These are phyloP conservation scores for Amphiprion percula DNA, from an alignment of 2,113 vertebrate genomes.

Conservation along the genomic window DNA sequence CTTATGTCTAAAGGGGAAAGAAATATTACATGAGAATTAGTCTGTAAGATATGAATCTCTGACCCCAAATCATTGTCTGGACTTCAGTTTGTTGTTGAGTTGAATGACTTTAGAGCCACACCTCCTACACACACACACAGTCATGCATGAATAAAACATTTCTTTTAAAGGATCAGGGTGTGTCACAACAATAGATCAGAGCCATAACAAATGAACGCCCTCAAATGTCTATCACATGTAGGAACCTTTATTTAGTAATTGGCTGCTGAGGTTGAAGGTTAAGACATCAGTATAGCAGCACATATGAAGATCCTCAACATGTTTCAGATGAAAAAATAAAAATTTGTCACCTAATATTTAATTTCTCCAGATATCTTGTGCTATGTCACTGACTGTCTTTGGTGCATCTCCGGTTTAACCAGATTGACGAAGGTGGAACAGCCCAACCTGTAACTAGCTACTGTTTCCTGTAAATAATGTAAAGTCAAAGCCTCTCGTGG, in stretches of 20 bases:
- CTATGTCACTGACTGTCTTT: too few relatives aligned
- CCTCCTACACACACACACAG: conserved; percentile 50
- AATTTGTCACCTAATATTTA: too few relatives aligned
- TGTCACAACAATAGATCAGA: conserved; percentile 65
- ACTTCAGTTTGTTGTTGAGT: conserved; percentile 26
- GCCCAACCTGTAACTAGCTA: too few relatives aligned
- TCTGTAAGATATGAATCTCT: conserved; percentile 6
- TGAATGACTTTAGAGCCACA: conserved; percentile 50
- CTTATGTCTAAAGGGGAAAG: conserved; percentile 5
- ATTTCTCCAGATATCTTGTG: too few relatives aligned
- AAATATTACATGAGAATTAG: conserved; percentile 22
- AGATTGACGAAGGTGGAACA: too few relatives aligned
- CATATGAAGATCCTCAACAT: neutral
- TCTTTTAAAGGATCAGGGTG: conserved; percentile 45
- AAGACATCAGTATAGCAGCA: neutral
- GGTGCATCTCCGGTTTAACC: too few relatives aligned
- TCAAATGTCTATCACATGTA: conserved; percentile 14
- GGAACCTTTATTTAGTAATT: conserved; percentile 26
- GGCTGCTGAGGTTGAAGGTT: conserved; percentile 9
- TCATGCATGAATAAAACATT: conserved; percentile 46
- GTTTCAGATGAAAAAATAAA: neutral
- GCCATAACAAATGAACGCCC: conserved; percentile 28
- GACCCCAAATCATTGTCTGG: conserved; percentile 24
- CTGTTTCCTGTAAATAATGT: too few relatives aligned
- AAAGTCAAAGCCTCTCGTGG: too few relatives aligned